These are phyloP conservation scores for Melanotaenia parkinsoni DNA, from an alignment of 2,797 vertebrate genomes.

Conservation along the genomic window DNA sequence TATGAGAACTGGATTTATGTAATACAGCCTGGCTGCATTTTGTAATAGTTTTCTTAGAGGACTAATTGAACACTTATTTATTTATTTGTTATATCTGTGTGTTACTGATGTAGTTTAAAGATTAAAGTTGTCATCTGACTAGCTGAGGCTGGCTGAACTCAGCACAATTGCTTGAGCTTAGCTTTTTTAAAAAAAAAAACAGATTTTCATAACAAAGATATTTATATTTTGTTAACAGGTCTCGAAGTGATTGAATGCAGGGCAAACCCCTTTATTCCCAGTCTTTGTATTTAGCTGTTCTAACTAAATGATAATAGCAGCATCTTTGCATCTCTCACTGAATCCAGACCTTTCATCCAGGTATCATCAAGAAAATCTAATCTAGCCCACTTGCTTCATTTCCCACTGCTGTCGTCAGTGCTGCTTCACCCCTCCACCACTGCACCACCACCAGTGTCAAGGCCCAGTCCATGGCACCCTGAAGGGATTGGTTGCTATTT, in stretches of 20 bases:
- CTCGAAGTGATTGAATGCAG: background rate
- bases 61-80: no score
- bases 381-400: constrained; percentile 2
- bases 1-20: background rate
- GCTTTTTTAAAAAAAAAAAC: background rate
- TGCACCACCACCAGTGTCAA: constrained; percentile 4
- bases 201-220: background rate
- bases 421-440: constrained; percentile 8
- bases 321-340: background rate
- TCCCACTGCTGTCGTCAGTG: background rate
- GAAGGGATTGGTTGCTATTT: constrained; percentile 26
- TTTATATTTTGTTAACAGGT: background rate
- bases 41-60: no score
- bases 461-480: constrained; percentile 7
- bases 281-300: background rate
- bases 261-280: background rate
- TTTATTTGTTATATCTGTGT: background rate
- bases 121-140: background rate
- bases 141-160: background rate
- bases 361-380: background rate
- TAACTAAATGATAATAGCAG: background rate
- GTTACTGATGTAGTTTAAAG: background rate
- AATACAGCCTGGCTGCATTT: no score
- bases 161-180: background rate
- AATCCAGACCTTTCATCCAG: background rate